Base-by-base conservation (phyloP, 64 coral and sea anemone genomes). In the Exaiptasia diaphana region DNA sequence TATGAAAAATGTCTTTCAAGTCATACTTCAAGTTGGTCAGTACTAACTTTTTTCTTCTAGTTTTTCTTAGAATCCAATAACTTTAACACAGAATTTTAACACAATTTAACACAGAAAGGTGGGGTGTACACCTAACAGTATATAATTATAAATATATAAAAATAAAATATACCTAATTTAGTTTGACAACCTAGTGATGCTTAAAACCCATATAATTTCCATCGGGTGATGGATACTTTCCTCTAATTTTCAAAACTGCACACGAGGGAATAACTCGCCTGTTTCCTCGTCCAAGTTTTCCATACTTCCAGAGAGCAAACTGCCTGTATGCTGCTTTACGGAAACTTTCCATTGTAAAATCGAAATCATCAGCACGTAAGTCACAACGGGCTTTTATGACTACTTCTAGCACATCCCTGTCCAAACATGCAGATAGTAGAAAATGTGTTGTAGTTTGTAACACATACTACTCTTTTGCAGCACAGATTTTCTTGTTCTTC, bases 261-360 rank as follows among this genome's bases (percentile, higher is more conserved):
- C 77, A 90, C 2, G 77, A 71, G 2, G 76, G 87, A 2, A 90
- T 7, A 23, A 90, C 77, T 18, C 68, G 40, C 41, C 87, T 52
- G 42, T 90, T 88, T 15, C 77, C 77, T 39, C 71, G 68, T 71
- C 87, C 64, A 31, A 88, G 42, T 72, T 72, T 81, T 20, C 87
- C 87, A 90, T 74, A 75, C 15, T 62, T 75, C 87, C 87, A 90
- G 24, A 74, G 53, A 24, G 37, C 53, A 36, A 50, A 90, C 43
- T 57, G 67, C 25, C 87, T 55, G 46, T 81, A 90, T 2, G 64
- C 87, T 48, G 77, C 55, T 34, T 90, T 81, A 8, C 78, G 21
- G 37, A 59, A 88, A 23, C 34, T 55, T 46, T 79, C 65, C 24
- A 41, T 59, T 28, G 64, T 72, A 73, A 69, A 90, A 65, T 90